Conservation (phyloP, 1,140 invertebrate genomes). For the Batillaria attramentaria region DNA sequence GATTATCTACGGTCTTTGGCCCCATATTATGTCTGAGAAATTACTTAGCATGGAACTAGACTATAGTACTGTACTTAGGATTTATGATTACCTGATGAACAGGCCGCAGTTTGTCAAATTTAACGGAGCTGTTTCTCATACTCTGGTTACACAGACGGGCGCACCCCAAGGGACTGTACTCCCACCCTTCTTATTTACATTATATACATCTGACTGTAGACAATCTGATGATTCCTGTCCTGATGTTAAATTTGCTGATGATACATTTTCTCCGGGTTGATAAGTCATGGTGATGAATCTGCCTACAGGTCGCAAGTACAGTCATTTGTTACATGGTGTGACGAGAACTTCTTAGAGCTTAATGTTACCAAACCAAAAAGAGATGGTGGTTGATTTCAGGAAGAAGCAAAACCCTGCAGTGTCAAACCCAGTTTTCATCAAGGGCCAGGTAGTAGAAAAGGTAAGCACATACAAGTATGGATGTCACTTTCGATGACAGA, state of each 20-base stretch:
- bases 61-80: not conserved
- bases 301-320: too few species aligned
- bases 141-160: not conserved
- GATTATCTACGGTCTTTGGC: too few species aligned
- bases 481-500: too few species aligned
- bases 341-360: not conserved
- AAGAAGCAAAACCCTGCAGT: too few species aligned
- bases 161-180: not conserved
- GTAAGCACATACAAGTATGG: too few species aligned
- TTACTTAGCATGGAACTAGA: not conserved
- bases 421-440: too few species aligned
- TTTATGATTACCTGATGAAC: not conserved
- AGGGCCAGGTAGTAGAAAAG: too few species aligned
- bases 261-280: constrained; percentile 4
- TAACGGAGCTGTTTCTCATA: not conserved
- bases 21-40: not conserved
- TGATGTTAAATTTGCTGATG: not conserved
- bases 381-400: not conserved
- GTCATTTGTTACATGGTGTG: too few species aligned
- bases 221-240: not conserved
- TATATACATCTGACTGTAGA: too few species aligned
- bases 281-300: too few species aligned
- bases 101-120: not conserved
- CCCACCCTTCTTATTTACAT: not conserved
- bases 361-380: not conserved